Evolutionary conservation across 2,888 invertebrate genomes (phyloP), one percentile per base, ranked within the genome.

Genomic region (Heterodera filipjevi): DNA sequence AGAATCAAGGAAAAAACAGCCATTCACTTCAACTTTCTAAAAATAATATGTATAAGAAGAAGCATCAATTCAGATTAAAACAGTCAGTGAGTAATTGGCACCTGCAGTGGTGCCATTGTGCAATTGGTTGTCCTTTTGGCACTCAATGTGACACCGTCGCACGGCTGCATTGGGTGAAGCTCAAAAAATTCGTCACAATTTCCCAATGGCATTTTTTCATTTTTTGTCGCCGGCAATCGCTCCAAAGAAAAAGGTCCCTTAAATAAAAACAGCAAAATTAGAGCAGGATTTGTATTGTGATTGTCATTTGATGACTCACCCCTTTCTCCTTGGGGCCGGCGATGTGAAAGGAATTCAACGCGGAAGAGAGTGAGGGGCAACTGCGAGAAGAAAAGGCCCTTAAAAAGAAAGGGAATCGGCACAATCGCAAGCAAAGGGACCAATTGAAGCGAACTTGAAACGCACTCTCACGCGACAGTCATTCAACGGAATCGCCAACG

Each of bases 1-100:
- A 3, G 80, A 78, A 71, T 70, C 71, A 8, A 81, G 33, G 16
- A 64, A 59, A 77, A 80, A 81, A 44, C 80, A 81, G 44, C 81
- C 81, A 53, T 27, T 46, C 22, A 22, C 44, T n/a, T 46, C 44
- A 78, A n/a, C 76, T 44, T 64, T 73, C 80, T 73, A 53, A 22
- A n/a, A n/a, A n/a, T n/a, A n/a, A n/a, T n/a, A n/a, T n/a, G n/a
- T n/a, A n/a, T n/a, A n/a, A n/a, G n/a, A n/a, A n/a, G n/a, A n/a
- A n/a, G n/a, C n/a, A n/a, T n/a, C n/a, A n/a, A n/a, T n/a, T n/a
- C n/a, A n/a, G n/a, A n/a, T n/a, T n/a, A n/a, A n/a, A n/a, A n/a
- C n/a, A n/a, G n/a, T n/a, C n/a, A n/a, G n/a, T 22, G 14, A 5
- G 22, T 8, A 72, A 76, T 22, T 32, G 44, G 32, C 30, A 46